Evolutionary conservation across 2,888 invertebrate genomes (phyloP).

Genomic region (Baronia brevicornis): DNA sequence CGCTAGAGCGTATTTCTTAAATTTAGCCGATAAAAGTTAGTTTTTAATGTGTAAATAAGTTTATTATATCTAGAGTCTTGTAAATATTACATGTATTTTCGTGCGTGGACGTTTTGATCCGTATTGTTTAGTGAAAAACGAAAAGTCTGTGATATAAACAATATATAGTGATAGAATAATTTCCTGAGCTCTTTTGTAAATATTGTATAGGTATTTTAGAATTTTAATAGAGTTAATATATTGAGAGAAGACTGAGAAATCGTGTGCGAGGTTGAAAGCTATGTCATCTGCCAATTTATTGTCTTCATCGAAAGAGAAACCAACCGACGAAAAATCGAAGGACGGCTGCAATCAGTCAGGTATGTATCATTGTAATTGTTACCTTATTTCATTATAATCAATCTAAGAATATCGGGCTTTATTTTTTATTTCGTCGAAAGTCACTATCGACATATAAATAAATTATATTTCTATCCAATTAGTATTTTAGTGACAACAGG

Average conservation of each 20-base stretch:
- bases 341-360: slow-evolving; percentile 63
- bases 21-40: slow-evolving; percentile 72
- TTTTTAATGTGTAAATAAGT: slow-evolving; percentile 75
- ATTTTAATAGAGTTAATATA: slow-evolving; percentile 68
- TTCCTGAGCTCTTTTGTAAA: slow-evolving; percentile 71
- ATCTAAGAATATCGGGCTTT: slow-evolving; percentile 8
- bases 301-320: slow-evolving; percentile 70
- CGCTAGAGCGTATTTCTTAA: slow-evolving; percentile 72
- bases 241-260: slow-evolving; percentile 71
- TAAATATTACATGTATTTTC: slow-evolving; percentile 74
- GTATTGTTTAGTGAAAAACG: slow-evolving; percentile 75
- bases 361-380: slow-evolving; percentile 27
- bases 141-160: slow-evolving; percentile 79
- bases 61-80: slow-evolving; percentile 69
- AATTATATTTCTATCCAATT: slow-evolving; percentile 6
- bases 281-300: slow-evolving; percentile 73
- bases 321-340: slow-evolving; percentile 57
- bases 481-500: neutral
- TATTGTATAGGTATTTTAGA: slow-evolving; percentile 71
- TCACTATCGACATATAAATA: neutral
- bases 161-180: slow-evolving; percentile 71
- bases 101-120: slow-evolving; percentile 76
- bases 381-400: slow-evolving; percentile 5
- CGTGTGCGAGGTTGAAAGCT: slow-evolving; percentile 60
- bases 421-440: slow-evolving; percentile 3